phyloP scores from a whole-genome alignment of 1,140 invertebrate species.

The Berghia stephanieae region DNA sequence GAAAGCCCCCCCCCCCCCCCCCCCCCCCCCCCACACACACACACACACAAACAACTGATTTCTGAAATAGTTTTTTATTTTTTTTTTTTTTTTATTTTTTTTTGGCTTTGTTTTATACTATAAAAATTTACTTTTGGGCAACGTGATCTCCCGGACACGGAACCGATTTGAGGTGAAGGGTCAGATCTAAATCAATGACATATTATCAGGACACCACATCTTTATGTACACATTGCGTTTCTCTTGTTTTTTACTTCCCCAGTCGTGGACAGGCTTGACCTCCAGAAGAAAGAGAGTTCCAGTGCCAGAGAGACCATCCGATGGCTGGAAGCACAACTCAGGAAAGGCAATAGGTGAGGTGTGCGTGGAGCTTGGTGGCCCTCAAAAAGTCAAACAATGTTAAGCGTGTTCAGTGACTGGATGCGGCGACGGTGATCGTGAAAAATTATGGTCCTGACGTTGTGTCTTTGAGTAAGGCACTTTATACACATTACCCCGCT shows the following conservation, averaged over 20 bases:
- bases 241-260: constrained; percentile 60
- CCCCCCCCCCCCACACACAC: too few relatives aligned
- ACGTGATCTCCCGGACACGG: too few relatives aligned
- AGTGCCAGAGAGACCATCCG: constrained; percentile 87
- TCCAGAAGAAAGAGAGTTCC: constrained; percentile 79
- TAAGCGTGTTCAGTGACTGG: not conserved
- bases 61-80: too few relatives aligned
- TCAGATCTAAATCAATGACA: not conserved
- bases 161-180: too few relatives aligned
- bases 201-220: constrained; percentile 3
- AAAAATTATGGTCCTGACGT: not conserved
- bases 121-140: too few relatives aligned
- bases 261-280: constrained; percentile 88
- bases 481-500: not conserved
- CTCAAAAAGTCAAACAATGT: not conserved
- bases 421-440: not conserved
- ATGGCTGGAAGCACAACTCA: constrained; percentile 88
- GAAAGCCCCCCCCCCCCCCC: too few relatives aligned
- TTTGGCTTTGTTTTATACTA: too few relatives aligned
- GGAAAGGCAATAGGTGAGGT: constrained; percentile 79
- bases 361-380: not conserved
- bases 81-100: too few relatives aligned
- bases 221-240: too few relatives aligned
- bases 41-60: too few relatives aligned
- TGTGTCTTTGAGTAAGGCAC: not conserved